Base-by-base conservation (phyloP, 2,113 vertebrate species). In the Furnarius figulus region DNA sequence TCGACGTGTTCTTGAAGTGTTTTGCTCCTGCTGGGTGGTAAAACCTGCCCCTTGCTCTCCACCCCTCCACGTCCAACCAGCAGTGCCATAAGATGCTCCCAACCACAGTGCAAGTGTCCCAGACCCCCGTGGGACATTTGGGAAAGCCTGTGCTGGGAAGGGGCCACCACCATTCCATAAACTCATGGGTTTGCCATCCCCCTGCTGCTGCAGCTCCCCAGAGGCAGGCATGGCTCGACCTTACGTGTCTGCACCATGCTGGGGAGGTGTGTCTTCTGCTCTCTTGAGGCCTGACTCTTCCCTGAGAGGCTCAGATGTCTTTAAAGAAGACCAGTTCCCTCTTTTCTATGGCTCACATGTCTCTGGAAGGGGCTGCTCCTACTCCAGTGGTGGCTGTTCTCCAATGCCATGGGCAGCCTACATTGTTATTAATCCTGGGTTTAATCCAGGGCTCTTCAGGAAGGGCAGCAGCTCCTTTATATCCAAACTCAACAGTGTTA, bases 1-100 rank as follows among this genome's bases (percentile, higher is more conserved):
- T 27, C 46, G 75, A 42, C 0, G 9, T 6, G 0, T 0, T 33
- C 6, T 7, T 42, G 61, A 42, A 66, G 5, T 12, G 25, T 40
- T 90, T 49, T 40, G 18, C 31, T 73, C 37, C 37, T 19, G 63
- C 67, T 27, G 59, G n/a, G n/a, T 19, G 40, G 19, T 28, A 35
- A 68, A 66, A 65, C 7, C 31, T 35, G 17, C 39, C 28, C 61
- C 42, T 55, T 39, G 14, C 35, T 75, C 47, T 75, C 2, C 2
- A 50, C 37, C 10, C 22, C 17, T 25, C 1, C 1, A 2, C 5
- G 5, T 46, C n/a, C 66, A 42, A 3, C 17, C 19, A 66, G 44
- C 65, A 74, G 46, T 5, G 1, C n/a, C 0, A 0, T 11, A 33
- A 83, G 53, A 33, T 59, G 42, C 12, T 67, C 28, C 52, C 56